Evolutionary conservation across 2,888 invertebrate genomes (phyloP).

Genomic region (Lampropteryx suffumata): DNA sequence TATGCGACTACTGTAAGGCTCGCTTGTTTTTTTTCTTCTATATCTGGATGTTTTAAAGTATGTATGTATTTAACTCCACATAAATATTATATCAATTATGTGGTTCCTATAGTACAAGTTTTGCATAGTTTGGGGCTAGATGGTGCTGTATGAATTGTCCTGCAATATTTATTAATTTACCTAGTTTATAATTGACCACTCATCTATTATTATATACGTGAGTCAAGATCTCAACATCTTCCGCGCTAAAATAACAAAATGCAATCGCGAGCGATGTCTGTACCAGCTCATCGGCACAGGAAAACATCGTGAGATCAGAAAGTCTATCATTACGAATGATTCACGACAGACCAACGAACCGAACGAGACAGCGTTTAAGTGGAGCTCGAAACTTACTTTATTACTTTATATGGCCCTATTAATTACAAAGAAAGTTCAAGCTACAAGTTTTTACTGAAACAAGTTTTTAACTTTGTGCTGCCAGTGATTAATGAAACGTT

Average conservation of each 20-base stretch:
- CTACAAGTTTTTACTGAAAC: neutral
- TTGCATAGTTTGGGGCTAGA: too few relatives aligned
- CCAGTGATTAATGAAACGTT: too few relatives aligned
- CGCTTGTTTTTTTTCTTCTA: too few relatives aligned
- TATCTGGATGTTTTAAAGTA: too few relatives aligned
- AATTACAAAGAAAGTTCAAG: slow-evolving; percentile 4
- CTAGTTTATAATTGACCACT: too few relatives aligned
- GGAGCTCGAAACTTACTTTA: neutral
- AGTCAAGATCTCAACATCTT: slow-evolving; percentile 9
- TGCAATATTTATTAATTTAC: too few relatives aligned
- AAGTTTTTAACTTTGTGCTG: too few relatives aligned
- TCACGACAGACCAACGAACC: slow-evolving; percentile 10
- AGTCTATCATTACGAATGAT: slow-evolving; percentile 20
- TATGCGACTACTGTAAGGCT: too few relatives aligned
- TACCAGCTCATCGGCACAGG: slow-evolving; percentile 10
- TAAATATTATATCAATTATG: too few relatives aligned
- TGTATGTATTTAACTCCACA: too few relatives aligned
- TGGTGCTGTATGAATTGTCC: too few relatives aligned
- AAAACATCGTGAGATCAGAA: slow-evolving; percentile 22
- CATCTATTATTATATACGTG: neutral
- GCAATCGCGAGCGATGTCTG: slow-evolving; percentile 11
- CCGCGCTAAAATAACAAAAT: slow-evolving; percentile 1
- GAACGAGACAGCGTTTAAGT: neutral
- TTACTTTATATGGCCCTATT: neutral
- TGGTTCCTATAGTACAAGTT: too few relatives aligned